Evolutionary conservation across 2,888 invertebrate genomes (phyloP).

Genomic region (Dinocampus coccinellae): DNA sequence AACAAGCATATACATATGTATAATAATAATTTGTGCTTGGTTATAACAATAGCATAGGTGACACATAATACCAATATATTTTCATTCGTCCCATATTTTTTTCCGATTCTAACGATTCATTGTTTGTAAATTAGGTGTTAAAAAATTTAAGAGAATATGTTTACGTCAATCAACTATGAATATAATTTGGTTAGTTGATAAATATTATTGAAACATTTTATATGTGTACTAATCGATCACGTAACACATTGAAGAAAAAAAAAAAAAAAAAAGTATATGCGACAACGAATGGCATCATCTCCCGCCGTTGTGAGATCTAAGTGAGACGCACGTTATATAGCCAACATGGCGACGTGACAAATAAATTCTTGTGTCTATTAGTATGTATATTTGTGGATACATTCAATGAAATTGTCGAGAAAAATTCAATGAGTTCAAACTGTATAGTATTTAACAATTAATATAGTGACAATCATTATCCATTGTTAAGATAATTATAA

Average conservation of each 20-base stretch:
- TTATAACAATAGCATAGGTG: not conserved
- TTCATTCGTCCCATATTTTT: not conserved
- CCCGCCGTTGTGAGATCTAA: conserved; percentile 18
- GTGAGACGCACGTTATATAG: conserved; percentile 4
- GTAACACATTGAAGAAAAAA: not conserved
- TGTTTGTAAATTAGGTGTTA: not conserved
- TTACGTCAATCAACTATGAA: not conserved
- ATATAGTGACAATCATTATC: not conserved
- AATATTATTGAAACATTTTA: not conserved
- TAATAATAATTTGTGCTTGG: not conserved
- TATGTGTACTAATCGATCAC: not conserved
- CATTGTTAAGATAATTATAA: not conserved
- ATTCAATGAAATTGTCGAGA: not conserved
- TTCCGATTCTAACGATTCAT: not conserved
- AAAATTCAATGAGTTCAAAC: not conserved
- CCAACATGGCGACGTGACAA: conserved; percentile 47
- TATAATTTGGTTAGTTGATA: not conserved
- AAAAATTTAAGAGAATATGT: not conserved
- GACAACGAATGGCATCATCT: conserved; percentile 30
- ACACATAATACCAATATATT: not conserved
- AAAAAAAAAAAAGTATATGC: conserved; percentile 10
- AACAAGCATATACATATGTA: not conserved
- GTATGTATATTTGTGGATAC: not conserved
- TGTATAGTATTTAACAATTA: not conserved
- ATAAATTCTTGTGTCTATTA: conserved; percentile 35